Percentiles rank a stretch among this genome's conserved stretches.
Conservation (phyloP, 2,888 invertebrate species). For the Cyclophora punctaria region DNA sequence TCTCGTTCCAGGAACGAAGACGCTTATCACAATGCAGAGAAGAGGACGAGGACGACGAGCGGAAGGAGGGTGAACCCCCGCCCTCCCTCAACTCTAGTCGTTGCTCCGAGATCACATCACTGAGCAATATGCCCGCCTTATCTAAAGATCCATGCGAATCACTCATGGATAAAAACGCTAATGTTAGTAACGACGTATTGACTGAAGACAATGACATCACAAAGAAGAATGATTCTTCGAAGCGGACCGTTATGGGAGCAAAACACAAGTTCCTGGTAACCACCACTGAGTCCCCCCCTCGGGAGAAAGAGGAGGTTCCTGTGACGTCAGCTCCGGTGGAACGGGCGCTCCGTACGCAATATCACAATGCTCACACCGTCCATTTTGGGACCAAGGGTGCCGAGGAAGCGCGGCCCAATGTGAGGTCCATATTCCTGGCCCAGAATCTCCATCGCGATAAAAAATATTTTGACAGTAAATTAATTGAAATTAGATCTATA, state of each 20-base stretch:
- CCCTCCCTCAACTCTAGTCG: conserved; percentile 24
- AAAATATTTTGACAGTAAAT: conserved; percentile 86
- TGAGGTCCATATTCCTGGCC: conserved; percentile 76
- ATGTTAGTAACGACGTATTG: conserved; percentile 13
- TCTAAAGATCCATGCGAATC: conserved; percentile 20
- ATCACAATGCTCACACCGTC: conserved; percentile 78
- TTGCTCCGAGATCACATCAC: conserved; percentile 25
- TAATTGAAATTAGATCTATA: conserved; percentile 86
- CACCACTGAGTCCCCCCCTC: conserved; percentile 39
- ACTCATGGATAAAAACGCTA: conserved; percentile 23
- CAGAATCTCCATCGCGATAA: conserved; percentile 81
- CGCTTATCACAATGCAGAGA: conserved; percentile 88
- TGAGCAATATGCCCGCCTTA: conserved; percentile 20
- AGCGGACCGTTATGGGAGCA: conserved; percentile 59
- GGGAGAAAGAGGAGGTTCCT: conserved; percentile 33
- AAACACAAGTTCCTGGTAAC: conserved; percentile 62
- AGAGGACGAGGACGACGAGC: conserved; percentile 85
- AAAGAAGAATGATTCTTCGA: conserved; percentile 49
- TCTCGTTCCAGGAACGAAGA: conserved; percentile 76
- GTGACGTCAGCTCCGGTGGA: conserved; percentile 51
- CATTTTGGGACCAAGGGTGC: conserved; percentile 79
- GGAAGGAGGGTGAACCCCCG: conserved; percentile 40
- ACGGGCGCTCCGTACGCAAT: conserved; percentile 62
- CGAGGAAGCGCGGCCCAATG: conserved; percentile 73
- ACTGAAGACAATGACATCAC: conserved; percentile 9